Evolutionary conservation across 2,797 vertebrate species (phyloP).

Genomic region (Holocentrus rufus): DNA sequence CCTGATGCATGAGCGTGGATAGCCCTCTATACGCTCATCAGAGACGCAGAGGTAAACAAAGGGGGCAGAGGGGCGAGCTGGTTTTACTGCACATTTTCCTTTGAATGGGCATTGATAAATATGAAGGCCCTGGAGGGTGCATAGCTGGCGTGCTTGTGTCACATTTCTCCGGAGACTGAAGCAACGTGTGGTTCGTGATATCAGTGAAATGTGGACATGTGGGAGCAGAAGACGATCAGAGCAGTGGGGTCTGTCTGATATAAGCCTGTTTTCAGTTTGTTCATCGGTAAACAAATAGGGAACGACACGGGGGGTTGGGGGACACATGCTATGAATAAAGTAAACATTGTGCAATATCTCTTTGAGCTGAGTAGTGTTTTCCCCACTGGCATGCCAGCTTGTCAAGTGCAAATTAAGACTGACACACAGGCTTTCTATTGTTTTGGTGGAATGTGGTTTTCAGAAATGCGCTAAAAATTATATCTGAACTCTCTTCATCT

Average conservation of each 20-base stretch:
- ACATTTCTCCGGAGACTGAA: conserved; percentile 3
- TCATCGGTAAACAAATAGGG: conserved; percentile 1
- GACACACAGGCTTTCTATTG: conserved; percentile 20
- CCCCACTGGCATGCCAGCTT: conserved; percentile 18
- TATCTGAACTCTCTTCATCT: conserved; percentile 10
- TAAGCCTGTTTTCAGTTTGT: conserved; percentile 12
- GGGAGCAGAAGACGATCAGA: background rate
- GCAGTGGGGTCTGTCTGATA: conserved; percentile 3
- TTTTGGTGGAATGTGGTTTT: conserved; percentile 24
- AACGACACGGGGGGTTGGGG: background rate
- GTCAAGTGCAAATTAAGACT: conserved; percentile 31
- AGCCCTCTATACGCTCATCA: conserved; percentile 17
- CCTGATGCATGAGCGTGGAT: conserved; percentile 33
- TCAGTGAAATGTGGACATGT: background rate
- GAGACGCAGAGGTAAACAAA: conserved; percentile 7
- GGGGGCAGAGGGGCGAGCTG: conserved; percentile 32
- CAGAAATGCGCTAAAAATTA: conserved; percentile 7
- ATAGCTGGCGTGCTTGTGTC: conserved; percentile 6
- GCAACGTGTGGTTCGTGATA: background rate
- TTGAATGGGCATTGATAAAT: conserved; percentile 52
- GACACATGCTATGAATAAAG: conserved; percentile 22
- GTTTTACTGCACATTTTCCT: conserved; percentile 39
- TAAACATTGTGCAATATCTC: conserved; percentile 31
- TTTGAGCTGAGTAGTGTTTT: conserved; percentile 16
- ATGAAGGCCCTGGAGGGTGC: conserved; percentile 29